Evolutionary conservation across 2,113 vertebrate genomes (phyloP).

Genomic region (Phaetusa simplex): DNA sequence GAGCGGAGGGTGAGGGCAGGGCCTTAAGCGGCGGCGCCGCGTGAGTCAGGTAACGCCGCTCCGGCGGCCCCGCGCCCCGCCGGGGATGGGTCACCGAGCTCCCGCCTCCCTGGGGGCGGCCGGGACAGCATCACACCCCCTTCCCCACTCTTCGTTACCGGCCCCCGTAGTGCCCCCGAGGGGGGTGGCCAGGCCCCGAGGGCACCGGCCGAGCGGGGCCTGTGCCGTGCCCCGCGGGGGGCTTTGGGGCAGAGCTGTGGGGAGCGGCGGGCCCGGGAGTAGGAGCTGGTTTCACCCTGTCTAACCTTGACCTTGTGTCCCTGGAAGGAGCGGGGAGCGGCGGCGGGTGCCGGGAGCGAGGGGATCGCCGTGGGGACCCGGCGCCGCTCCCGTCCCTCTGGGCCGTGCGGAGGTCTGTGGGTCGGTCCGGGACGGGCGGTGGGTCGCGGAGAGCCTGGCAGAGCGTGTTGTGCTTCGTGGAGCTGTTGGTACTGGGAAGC

Average conservation of each 20-base stretch:
- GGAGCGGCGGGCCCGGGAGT: not conserved
- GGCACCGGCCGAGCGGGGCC: not conserved
- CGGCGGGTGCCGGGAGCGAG: not conserved
- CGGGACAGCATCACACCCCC: fast-evolving
- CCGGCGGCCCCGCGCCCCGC: too few relatives aligned
- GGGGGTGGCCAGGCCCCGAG: not conserved
- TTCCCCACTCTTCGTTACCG: too few relatives aligned
- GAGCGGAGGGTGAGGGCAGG: not conserved
- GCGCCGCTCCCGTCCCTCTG: not conserved
- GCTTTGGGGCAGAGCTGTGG: not conserved
- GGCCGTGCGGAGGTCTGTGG: not conserved
- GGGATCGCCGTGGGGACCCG: too few relatives aligned
- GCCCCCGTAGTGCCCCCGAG: not conserved
- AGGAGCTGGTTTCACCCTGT: not conserved
- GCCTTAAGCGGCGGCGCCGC: not conserved
- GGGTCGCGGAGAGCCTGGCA: not conserved
- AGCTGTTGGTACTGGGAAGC: not conserved
- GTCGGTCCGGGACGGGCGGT: not conserved
- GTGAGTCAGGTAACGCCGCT: conserved; percentile 19
- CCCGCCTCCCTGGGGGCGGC: not conserved
- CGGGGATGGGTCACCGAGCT: not conserved
- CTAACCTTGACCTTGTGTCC: not conserved
- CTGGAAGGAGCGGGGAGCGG: not conserved
- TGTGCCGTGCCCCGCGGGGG: not conserved
- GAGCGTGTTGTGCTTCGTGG: not conserved